A percentile compares a stretch with the other conserved stretches of the same genome.
phyloP scores from a whole-genome alignment of 2,797 vertebrate species.

The Sparus aurata region DNA sequence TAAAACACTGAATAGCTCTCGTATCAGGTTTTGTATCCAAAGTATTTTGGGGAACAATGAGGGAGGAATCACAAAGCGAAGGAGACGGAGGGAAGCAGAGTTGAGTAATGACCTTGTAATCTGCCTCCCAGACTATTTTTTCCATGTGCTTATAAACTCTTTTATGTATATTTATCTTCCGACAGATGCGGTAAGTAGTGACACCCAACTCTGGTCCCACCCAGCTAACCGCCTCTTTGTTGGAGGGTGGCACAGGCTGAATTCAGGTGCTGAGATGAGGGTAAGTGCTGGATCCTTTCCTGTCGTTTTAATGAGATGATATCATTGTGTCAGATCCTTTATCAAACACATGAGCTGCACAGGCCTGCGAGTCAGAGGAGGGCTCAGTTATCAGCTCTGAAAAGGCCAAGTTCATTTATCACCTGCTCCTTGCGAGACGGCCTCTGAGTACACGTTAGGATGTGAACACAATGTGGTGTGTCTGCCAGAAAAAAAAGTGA shows the following conservation, averaged over 20 bases:
- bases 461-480: background rate
- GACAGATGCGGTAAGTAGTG: slow-evolving; percentile 52
- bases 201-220: slow-evolving; percentile 66
- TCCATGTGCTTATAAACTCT: slow-evolving; percentile 53
- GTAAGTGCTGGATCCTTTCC: slow-evolving; percentile 63
- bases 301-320: slow-evolving; percentile 66
- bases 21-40: slow-evolving; percentile 77
- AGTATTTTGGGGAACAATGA: slow-evolving; percentile 79
- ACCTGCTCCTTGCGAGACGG: slow-evolving; percentile 7
- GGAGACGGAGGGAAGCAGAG: slow-evolving; percentile 55
- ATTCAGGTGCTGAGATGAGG: slow-evolving; percentile 49
- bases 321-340: slow-evolving; percentile 67
- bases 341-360: slow-evolving; percentile 64
- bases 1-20: slow-evolving; percentile 71
- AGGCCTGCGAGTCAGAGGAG: slow-evolving; percentile 54
- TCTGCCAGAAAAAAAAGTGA: background rate
- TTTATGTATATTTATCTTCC: slow-evolving; percentile 66
- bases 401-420: slow-evolving; percentile 61
- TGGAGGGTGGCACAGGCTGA: slow-evolving; percentile 38
- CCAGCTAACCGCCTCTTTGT: slow-evolving; percentile 62
- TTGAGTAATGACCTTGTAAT: slow-evolving; percentile 77
- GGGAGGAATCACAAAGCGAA: slow-evolving; percentile 71
- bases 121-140: slow-evolving; percentile 63
- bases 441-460: slow-evolving; percentile 29
- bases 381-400: slow-evolving; percentile 63